Percentiles rank a stretch among this genome's conserved stretches.
Conservation (phyloP, 2,888 invertebrate genomes). For the Sarcophaga caerulescens region DNA sequence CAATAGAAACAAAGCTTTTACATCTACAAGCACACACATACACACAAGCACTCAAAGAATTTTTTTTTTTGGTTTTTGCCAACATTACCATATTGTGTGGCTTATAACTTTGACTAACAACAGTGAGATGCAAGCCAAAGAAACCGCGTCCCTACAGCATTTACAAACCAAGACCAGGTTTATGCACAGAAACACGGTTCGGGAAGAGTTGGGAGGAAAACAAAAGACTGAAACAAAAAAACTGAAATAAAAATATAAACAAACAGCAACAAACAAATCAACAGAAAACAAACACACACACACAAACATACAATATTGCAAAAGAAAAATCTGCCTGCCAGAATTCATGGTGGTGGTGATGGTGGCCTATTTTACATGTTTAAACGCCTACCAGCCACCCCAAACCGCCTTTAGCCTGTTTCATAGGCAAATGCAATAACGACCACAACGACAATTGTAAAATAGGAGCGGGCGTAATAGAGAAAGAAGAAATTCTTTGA, state of each 20-base stretch:
- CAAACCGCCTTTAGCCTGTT: not conserved
- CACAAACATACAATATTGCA: not conserved
- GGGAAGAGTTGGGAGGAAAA: not conserved
- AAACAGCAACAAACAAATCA: constrained; percentile 27
- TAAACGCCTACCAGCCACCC: not conserved
- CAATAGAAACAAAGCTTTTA: constrained; percentile 37
- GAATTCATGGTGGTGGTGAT: not conserved
- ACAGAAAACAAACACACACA: constrained; percentile 1
- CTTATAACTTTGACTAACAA: constrained; percentile 52
- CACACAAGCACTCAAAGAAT: too few species aligned
- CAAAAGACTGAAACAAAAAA: not conserved
- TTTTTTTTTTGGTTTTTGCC: constrained; percentile 43
- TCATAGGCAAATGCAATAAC: not conserved
- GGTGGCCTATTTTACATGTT: constrained; percentile 37
- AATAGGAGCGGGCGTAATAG: not conserved
- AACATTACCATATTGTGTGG: constrained; percentile 55
- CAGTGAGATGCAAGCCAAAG: constrained; percentile 13
- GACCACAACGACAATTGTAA: not conserved
- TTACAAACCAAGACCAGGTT: not conserved
- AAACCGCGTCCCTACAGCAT: constrained; percentile 34
- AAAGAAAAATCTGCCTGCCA: too few species aligned
- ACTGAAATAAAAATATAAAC: constrained; percentile 21
- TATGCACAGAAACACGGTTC: not conserved
- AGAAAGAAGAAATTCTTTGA: not conserved
- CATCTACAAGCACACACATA: constrained; percentile 45